Conservation (phyloP, 2,888 invertebrate genomes). For the Pseudanteris insignis region DNA sequence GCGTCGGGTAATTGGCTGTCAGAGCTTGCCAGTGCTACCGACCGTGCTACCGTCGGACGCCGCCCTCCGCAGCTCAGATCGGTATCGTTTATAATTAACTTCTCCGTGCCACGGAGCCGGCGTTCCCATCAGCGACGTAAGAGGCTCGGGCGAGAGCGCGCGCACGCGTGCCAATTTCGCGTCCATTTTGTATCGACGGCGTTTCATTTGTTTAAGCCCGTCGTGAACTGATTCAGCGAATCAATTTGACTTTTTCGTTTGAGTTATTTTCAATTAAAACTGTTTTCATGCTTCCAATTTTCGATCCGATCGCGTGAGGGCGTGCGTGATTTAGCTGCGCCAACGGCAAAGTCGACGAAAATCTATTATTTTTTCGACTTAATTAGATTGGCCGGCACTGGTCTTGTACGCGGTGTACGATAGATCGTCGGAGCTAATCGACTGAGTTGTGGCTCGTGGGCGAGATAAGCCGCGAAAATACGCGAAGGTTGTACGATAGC, state of each 20-base stretch:
- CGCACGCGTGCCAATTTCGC: constrained; percentile 41
- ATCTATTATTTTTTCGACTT: no score
- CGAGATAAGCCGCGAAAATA: no score
- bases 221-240: not conserved
- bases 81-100: constrained; percentile 68
- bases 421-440: no score
- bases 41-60: constrained; percentile 57
- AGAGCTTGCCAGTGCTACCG: constrained; percentile 65
- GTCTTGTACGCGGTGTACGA: no score
- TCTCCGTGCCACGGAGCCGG: constrained; percentile 65
- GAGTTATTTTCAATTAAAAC: constrained; percentile 23
- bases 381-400: no score
- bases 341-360: no score
- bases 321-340: constrained; percentile 3
- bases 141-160: constrained; percentile 37
- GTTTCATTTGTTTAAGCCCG: constrained; percentile 20
- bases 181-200: constrained; percentile 32
- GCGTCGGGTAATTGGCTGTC: constrained; percentile 66
- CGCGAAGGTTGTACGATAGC: no score
- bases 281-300: constrained; percentile 4
- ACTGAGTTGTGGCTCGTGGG: no score
- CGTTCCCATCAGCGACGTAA: constrained; percentile 44
- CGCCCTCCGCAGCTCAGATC: constrained; percentile 66
- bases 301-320: constrained; percentile 5
- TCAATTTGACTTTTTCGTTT: constrained; percentile 10